These are phyloP conservation scores for Plagodis dolabraria DNA, from an alignment of 2,888 invertebrate genomes.

Conservation along the genomic window DNA sequence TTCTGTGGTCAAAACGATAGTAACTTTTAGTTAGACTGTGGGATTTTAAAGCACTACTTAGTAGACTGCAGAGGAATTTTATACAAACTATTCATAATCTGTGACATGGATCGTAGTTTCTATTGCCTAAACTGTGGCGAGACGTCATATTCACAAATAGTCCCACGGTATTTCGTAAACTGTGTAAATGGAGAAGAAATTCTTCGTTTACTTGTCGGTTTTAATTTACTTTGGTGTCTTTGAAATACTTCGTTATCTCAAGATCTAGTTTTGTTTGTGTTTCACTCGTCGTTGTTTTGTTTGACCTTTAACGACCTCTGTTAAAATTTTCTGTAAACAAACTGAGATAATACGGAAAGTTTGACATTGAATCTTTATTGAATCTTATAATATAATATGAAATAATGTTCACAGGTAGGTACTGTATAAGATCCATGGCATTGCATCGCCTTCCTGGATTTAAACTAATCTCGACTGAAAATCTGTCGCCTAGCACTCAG, in stretches of 20 bases:
- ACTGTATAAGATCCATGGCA: too few species aligned
- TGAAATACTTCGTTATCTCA: constrained; percentile 20
- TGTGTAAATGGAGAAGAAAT: constrained; percentile 25
- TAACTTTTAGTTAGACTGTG: not conserved
- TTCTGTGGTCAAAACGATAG: constrained; percentile 1
- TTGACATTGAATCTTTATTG: too few species aligned
- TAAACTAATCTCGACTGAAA: too few species aligned
- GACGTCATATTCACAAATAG: constrained; percentile 41
- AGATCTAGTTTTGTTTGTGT: constrained; percentile 20
- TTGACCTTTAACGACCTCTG: constrained; percentile 7
- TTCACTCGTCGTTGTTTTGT: constrained; percentile 8
- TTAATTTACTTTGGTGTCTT: constrained; percentile 25
- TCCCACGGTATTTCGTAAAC: constrained; percentile 57
- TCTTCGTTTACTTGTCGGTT: constrained; percentile 20
- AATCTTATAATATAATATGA: too few species aligned
- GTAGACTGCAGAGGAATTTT: not conserved
- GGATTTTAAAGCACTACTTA: not conserved
- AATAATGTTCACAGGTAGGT: too few species aligned
- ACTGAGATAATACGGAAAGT: too few species aligned
- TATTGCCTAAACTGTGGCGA: constrained; percentile 13
- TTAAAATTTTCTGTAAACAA: too few species aligned
- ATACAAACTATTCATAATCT: not conserved
- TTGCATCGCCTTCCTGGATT: too few species aligned
- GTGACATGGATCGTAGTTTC: constrained; percentile 1
- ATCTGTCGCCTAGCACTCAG: too few species aligned